A percentile compares a stretch with the other conserved stretches of the same genome.
Evolutionary conservation across 2,888 invertebrate genomes (phyloP).

Genomic region (Luffia ferchaultella): DNA sequence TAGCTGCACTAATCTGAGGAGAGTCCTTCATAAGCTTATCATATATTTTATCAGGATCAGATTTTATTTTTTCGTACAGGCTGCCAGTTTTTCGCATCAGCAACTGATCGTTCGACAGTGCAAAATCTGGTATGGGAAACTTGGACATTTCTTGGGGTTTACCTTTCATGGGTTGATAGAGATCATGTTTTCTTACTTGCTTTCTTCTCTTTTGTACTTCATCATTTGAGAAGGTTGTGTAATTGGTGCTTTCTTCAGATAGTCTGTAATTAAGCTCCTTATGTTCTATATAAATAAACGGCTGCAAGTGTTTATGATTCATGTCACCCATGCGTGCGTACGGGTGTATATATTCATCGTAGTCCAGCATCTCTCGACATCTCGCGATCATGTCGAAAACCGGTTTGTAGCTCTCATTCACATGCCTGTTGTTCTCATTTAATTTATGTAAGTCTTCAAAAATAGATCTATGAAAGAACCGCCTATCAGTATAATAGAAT

Average conservation of each 20-base stretch:
- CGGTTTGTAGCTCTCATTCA: constrained; percentile 12
- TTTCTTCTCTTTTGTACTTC: constrained; percentile 20
- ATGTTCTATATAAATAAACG: constrained; percentile 17
- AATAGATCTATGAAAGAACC: constrained; percentile 13
- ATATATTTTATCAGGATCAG: constrained; percentile 22
- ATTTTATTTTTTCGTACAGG: constrained; percentile 17
- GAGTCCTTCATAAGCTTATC: constrained; percentile 23
- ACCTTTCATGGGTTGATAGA: constrained; percentile 6
- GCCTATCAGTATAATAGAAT: constrained; percentile 10
- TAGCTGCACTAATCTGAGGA: constrained; percentile 15
- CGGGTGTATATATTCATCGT: constrained; percentile 15
- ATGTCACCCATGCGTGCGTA: constrained; percentile 13
- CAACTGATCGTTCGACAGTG: constrained; percentile 20
- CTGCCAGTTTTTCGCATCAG: constrained; percentile 15
- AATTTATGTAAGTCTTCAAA: constrained; percentile 15
- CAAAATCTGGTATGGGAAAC: constrained; percentile 24
- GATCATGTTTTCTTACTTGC: constrained; percentile 4
- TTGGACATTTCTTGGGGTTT: constrained; percentile 12
- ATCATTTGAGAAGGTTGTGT: constrained; percentile 11
- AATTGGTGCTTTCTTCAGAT: constrained; percentile 9
- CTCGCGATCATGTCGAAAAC: constrained; percentile 12
- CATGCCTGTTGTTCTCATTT: constrained; percentile 12
- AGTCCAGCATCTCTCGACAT: constrained; percentile 16
- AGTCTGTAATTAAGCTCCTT: constrained; percentile 11
- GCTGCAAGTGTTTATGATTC: constrained; percentile 15